Evolutionary conservation across 2,888 invertebrate genomes (phyloP), one percentile per base, ranked within the genome.

Genomic region (Phyllotreta striolata): DNA sequence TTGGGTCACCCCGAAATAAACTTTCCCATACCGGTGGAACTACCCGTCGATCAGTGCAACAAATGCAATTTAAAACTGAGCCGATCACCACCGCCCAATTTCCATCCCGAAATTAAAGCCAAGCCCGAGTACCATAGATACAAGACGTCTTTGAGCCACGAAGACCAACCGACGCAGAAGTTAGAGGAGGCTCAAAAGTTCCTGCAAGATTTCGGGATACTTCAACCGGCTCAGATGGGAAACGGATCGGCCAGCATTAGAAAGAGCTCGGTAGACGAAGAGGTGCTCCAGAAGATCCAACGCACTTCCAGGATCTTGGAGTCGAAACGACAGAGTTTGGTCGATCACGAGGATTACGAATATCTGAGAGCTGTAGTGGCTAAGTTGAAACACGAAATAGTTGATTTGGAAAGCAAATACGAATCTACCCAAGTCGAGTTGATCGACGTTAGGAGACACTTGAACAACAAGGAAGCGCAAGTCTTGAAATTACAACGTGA

Each of bases 401-500:
- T 80, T 35, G 83, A 84, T 10, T 77, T 83, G 77, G 86, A 84
- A 77, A 83, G 76, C 73, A 82, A 79, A 76, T 81, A 84, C 62
- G 82, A 82, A 59, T 76, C 79, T 9, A 77, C 86, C 44, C 85
- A 86, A 64, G 81, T 83, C 1, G 88, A 90, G 74, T 78, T 89
- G 61, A 78, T 80, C 24, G 83, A 85, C 38, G 82, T 87, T 38
- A 84, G 83, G 70, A 84, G 86, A 70, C 81, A 85, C 61, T 79
- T 89, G 46, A 82, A 82, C 57, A 80, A 79, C 43, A 84, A 85
- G 63, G 88, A 88, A 66, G 81, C 83, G 41, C 87, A 88, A 76
- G 84, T 90, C 54, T 74, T 84, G 40, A 84, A 86, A 72, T 80
- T 90, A 46, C 86, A 88, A 76, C 82, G 89, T 58, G 91, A 91